Conservation (phyloP, 2,797 vertebrate genomes). For the Gobio occitaniae region DNA sequence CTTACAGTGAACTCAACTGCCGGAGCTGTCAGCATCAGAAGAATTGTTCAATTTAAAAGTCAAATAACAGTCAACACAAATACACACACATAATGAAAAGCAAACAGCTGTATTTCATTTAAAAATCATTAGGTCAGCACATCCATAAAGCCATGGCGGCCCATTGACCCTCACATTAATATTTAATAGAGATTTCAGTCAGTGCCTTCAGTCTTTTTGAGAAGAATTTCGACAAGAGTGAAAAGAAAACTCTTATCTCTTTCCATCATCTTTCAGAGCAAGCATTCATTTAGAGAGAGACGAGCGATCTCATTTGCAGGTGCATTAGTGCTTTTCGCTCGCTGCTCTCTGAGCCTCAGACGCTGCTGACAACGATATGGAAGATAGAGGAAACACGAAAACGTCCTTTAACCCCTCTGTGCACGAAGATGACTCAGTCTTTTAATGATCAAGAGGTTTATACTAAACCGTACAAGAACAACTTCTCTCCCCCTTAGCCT, state of each 20-base stretch:
- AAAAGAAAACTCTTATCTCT: background rate
- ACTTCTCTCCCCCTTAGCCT: background rate
- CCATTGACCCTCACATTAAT: constrained; percentile 13
- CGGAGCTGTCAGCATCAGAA: background rate
- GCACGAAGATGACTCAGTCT: constrained; percentile 9
- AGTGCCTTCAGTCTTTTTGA: background rate
- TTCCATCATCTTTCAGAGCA: constrained; percentile 43
- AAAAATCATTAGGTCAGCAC: constrained; percentile 22
- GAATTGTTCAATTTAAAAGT: background rate
- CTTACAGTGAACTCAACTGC: background rate
- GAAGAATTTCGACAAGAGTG: background rate
- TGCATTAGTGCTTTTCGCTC: constrained; percentile 67
- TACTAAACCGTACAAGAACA: background rate
- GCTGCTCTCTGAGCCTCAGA: constrained; percentile 52
- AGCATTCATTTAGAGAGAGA: constrained; percentile 60
- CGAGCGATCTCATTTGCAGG: constrained; percentile 64
- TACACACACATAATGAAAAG: background rate
- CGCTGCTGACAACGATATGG: background rate
- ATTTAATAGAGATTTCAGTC: background rate
- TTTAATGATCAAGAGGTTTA: constrained; percentile 39
- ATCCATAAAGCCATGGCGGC: background rate
- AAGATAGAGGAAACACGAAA: constrained; percentile 30
- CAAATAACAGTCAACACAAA: background rate
- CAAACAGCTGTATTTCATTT: constrained; percentile 9
- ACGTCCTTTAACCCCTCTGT: constrained; percentile 11